phyloP scores from a whole-genome alignment of 1,140 invertebrate genomes.

The Aleiodes sp. region DNA sequence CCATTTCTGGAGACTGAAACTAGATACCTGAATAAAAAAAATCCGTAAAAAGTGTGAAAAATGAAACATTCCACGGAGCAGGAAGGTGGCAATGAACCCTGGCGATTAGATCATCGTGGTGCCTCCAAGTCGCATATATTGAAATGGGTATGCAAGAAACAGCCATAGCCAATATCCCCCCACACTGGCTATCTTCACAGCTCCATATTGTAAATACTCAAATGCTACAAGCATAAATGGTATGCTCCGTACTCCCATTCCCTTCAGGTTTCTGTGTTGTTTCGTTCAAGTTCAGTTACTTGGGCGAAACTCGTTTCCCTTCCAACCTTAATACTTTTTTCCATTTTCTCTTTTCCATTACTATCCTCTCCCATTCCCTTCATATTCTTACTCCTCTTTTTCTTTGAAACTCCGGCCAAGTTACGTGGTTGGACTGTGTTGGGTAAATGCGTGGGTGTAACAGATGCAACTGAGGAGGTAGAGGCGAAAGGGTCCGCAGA shows the following conservation, averaged over 20 bases:
- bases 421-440: conserved; percentile 11
- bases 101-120: background rate
- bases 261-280: background rate
- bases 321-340: background rate
- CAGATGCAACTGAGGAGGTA: conserved; percentile 9
- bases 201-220: conserved; percentile 36
- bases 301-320: conserved; percentile 38
- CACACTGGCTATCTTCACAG: conserved; percentile 31
- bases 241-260: conserved; percentile 34
- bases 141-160: conserved; percentile 27
- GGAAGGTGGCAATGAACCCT: conserved; percentile 20
- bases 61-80: conserved; percentile 13
- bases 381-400: background rate
- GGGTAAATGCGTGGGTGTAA: conserved; percentile 21
- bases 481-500: background rate
- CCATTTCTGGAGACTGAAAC: no score
- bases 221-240: conserved; percentile 34
- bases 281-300: background rate
- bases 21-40: no score
- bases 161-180: conserved; percentile 9
- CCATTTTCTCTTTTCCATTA: background rate
- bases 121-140: conserved; percentile 22
- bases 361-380: background rate
- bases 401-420: background rate
- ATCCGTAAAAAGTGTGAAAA: conserved; percentile 15